A percentile compares a stretch with the other conserved stretches of the same genome.
phyloP scores from a whole-genome alignment of 92 coral and sea anemone genomes.

The Epizoanthus ramosus region DNA sequence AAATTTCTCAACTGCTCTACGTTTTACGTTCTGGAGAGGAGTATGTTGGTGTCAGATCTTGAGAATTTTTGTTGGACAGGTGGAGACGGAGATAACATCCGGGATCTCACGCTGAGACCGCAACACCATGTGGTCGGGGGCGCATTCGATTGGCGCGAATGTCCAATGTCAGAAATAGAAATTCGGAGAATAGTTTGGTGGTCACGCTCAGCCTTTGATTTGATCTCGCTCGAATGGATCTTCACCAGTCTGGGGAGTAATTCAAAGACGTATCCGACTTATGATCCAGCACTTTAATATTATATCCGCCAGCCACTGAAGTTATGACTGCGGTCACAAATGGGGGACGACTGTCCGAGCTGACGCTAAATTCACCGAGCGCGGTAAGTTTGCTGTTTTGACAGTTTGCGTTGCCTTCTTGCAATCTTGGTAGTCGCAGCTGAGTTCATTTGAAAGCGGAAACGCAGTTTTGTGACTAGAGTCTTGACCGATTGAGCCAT shows the following conservation, averaged over 20 bases:
- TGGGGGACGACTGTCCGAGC: conserved; percentile 30
- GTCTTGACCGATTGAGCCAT: conserved; percentile 13
- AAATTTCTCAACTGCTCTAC: neutral
- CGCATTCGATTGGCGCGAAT: conserved; percentile 51
- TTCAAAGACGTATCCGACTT: neutral
- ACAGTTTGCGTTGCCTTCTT: conserved; percentile 28
- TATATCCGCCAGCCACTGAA: conserved; percentile 13
- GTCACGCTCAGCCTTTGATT: conserved; percentile 36
- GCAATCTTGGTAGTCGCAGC: conserved; percentile 8
- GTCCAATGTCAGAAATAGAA: conserved; percentile 5
- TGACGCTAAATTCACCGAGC: conserved; percentile 26
- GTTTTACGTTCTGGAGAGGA: neutral
- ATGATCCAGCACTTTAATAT: conserved; percentile 15
- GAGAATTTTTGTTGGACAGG: conserved; percentile 29
- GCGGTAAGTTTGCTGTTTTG: conserved; percentile 45
- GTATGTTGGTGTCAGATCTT: neutral
- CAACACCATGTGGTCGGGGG: conserved; percentile 49
- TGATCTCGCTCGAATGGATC: conserved; percentile 34
- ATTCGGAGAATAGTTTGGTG: conserved; percentile 28
- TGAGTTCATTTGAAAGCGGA: conserved; percentile 40
- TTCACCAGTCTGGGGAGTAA: neutral
- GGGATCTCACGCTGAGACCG: conserved; percentile 45
- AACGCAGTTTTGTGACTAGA: conserved; percentile 35
- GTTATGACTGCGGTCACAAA: conserved; percentile 37
- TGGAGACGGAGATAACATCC: conserved; percentile 36